Evolutionary conservation across 2,797 vertebrate species (phyloP), one percentile per base, ranked within the genome.

Genomic region (Anguilla marmorata): DNA sequence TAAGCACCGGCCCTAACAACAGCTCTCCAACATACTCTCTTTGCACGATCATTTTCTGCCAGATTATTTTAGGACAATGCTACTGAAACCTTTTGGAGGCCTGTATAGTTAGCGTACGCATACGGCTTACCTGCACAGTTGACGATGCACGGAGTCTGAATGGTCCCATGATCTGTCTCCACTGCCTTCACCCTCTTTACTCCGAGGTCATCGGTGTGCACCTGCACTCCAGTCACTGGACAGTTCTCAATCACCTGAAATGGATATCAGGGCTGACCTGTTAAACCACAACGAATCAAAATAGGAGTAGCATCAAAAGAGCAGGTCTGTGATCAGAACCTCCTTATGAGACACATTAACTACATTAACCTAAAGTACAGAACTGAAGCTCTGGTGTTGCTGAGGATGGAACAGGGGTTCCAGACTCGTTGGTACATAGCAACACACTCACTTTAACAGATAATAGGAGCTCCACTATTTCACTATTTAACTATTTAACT

Each of bases 191-290:
- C 97, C 72, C 95, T 96, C 93, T 93, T 97, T 63, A 97, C 94
- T 0, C 98, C 99, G 0, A 98, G 92, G 89, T 98, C 96, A 0
- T 99, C 98, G 0, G 92, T 91, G 84, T 88, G 93, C 74, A 98
- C 97, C 60, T 94, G 95, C 89, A 99, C 96, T 1, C 97, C 97
- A 0, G 97, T 99, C 91, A 99, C 98, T 0, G 97, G 97, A 89
- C 99, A 99, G 95, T 99, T 98, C 95, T 99, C 98, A 0, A 99
- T 97, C 92, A 99, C 97, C 99, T 99, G 93, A 14, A 37, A 85
- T 74, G 56, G 33, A 30, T 86, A 69, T 48, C 63, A 52, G 0
- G 3, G 14, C 11, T 5, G n/a, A 56, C 30, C 50, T 16, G n/a
- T 33, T 56, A 84, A 50, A 27, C n/a, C 82, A 19, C 11, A 84